Base-by-base conservation (phyloP, 2,888 invertebrate genomes). In the Synanthedon myopaeformis region DNA sequence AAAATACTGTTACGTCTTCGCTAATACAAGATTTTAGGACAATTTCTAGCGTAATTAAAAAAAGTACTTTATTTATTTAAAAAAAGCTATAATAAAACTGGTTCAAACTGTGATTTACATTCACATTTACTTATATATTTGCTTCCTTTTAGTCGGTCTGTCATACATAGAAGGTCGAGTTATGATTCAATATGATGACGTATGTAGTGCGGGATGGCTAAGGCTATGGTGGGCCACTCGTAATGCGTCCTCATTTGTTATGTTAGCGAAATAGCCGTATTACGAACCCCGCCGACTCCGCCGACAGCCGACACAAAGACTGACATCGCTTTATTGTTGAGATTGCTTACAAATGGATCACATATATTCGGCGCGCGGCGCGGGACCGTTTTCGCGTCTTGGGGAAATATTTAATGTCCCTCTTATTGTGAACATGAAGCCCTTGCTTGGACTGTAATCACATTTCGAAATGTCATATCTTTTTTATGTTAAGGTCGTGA, bases 181-280 rank as follows among this genome's bases (percentile, higher is more conserved):
- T 55, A 57, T 54, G 58, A 56, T 59, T 53, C 54, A 56, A 58
- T 62, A 64, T 70, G 72, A 64, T 70, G 72, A 74, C 69, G 73
- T 74, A 72, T 73, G 67, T 65, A 70, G 70, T 67, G 59, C 65
- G 62, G 64, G 64, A 61, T 61, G 60, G 57, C 59, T 35, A 10
- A 8, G 35, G 35, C 35, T 35, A 35, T 50, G 13, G 45, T 50
- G 59, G 70, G 64, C 66, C 71, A 67, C 68, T 68, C 69, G 73
- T 79, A 82, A 83, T 81, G 78, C 62, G 62, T 59, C 63, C 74
- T 76, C 84, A 84, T 87, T 85, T 85, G 81, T 84, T 82, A 84
- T 72, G 70, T 79, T 74, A 63, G 77, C 74, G 74, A 76, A 80
- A 82, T 78, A 72, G 71, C 70, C 76, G 69, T 72, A 69, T 74